Conservation (phyloP, 1,140 invertebrate species). For the Drosophila seguyi region DNA sequence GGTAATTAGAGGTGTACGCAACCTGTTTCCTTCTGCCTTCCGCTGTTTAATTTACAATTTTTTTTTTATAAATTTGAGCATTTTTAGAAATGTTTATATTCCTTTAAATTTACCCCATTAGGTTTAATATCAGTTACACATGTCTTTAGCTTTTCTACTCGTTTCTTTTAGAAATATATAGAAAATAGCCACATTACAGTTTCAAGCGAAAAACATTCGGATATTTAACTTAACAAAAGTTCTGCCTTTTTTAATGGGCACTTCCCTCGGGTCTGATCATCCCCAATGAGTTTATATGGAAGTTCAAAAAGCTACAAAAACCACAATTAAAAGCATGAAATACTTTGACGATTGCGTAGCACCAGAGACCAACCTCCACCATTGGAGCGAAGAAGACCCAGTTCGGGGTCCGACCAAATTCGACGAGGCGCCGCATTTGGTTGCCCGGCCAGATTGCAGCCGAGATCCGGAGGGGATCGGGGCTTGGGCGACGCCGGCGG, state of each 20-base stretch:
- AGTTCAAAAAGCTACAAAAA: constrained; percentile 13
- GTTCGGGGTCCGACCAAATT: constrained; percentile 23
- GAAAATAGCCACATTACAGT: too few relatives aligned
- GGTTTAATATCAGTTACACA: too few relatives aligned
- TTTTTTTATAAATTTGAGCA: too few relatives aligned
- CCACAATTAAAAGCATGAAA: constrained; percentile 56
- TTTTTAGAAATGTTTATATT: too few relatives aligned
- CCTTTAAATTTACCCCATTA: too few relatives aligned
- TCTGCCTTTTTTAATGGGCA: not conserved
- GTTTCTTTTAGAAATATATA: too few relatives aligned
- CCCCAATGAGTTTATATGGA: not conserved
- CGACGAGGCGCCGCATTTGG: constrained; percentile 27
- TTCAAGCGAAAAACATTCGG: too few relatives aligned
- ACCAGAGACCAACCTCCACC: constrained; percentile 11
- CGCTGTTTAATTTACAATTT: too few relatives aligned
- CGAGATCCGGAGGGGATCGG: constrained; percentile 11
- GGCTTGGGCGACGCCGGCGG: constrained; percentile 52
- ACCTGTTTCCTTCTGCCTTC: too few relatives aligned
- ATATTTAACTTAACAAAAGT: too few relatives aligned
- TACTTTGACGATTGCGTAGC: constrained; percentile 75
- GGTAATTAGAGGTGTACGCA: too few relatives aligned
- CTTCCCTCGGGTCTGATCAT: not conserved
- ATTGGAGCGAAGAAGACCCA: constrained; percentile 15
- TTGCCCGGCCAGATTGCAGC: constrained; percentile 23
- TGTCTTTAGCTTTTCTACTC: too few relatives aligned